Evolutionary conservation across 2,113 vertebrate species (phyloP).

Genomic region (Anthoscopus minutus): DNA sequence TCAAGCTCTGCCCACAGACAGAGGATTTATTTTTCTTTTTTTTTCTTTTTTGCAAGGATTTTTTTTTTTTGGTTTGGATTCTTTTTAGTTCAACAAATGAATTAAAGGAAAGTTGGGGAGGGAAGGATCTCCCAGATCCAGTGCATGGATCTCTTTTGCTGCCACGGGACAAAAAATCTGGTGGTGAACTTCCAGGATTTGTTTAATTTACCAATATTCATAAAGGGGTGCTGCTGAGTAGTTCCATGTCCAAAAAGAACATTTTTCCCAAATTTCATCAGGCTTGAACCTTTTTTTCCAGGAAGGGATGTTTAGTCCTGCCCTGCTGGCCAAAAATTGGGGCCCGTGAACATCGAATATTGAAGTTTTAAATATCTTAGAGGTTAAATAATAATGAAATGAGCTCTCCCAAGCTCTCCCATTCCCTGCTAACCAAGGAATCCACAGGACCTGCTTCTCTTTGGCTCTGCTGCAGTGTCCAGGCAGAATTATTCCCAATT

Average conservation of each 20-base stretch:
- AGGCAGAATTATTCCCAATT: neutral
- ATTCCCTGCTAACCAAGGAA: neutral
- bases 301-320: neutral
- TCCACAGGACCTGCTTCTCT: neutral
- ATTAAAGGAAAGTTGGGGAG: neutral
- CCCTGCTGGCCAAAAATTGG: neutral
- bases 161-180: neutral
- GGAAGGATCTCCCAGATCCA: neutral
- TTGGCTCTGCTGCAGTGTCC: neutral
- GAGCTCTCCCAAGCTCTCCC: neutral
- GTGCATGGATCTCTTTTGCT: neutral
- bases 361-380: neutral
- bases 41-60: neutral
- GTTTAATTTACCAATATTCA: neutral
- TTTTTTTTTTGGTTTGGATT: neutral
- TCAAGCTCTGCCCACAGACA: conserved; percentile 3
- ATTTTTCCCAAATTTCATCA: neutral
- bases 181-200: neutral
- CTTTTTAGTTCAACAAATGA: neutral
- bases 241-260: neutral
- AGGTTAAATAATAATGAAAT: neutral
- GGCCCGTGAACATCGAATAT: neutral
- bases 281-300: neutral
- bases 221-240: neutral
- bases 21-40: neutral